Conservation (phyloP, 2,888 invertebrate genomes). For the Xylocampa areola region DNA sequence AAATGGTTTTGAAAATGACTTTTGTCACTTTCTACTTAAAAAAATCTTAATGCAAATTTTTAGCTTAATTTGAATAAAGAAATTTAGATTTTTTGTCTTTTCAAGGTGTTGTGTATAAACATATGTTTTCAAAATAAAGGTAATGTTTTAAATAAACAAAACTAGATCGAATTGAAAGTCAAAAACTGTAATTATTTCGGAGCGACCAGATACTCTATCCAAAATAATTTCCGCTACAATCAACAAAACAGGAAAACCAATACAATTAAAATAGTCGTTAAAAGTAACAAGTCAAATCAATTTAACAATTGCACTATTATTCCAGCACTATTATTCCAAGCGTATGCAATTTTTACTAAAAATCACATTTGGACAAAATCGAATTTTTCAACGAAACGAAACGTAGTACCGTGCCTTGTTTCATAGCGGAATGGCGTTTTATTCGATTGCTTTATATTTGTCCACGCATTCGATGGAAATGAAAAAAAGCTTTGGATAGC, state of each 20-base stretch:
- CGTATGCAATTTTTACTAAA: conserved; percentile 35
- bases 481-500: conserved; percentile 48
- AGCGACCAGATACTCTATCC: not conserved
- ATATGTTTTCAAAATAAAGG: too few species aligned
- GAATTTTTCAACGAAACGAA: conserved; percentile 51
- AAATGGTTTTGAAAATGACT: too few species aligned
- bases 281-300: conserved; percentile 40
- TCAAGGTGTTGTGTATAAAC: too few species aligned
- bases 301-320: conserved; percentile 45
- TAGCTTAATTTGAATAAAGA: too few species aligned
- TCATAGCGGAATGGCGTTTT: conserved; percentile 54
- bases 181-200: not conserved
- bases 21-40: too few species aligned
- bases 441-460: conserved; percentile 63
- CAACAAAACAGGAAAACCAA: conserved; percentile 35
- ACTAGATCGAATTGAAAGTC: not conserved
- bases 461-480: conserved; percentile 51
- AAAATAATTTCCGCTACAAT: conserved; percentile 32
- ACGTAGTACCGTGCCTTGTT: conserved; percentile 41
- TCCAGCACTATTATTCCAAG: not conserved
- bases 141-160: too few species aligned
- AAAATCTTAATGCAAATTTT: too few species aligned
- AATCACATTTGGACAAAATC: conserved; percentile 52
- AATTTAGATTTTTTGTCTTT: too few species aligned
- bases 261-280: conserved; percentile 37